phyloP scores from a whole-genome alignment of 2,113 vertebrate genomes.

The Tachysurus vachellii region DNA sequence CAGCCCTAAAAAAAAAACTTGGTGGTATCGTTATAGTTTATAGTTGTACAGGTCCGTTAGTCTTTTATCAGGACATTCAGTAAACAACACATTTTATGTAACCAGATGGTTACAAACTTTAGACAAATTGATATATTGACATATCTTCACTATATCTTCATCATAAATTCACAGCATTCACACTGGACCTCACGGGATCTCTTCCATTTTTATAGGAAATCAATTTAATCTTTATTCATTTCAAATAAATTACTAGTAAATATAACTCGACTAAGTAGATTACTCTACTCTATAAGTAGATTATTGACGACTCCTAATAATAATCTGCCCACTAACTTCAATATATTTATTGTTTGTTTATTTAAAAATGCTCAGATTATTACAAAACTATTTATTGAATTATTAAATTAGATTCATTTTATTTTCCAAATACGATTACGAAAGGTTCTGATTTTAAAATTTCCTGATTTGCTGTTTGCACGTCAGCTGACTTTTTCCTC shows the following conservation, averaged over 20 bases:
- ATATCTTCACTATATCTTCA: not conserved
- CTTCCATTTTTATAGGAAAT: too few relatives aligned
- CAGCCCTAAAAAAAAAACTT: not conserved
- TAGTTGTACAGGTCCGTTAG: too few relatives aligned
- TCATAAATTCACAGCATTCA: too few relatives aligned
- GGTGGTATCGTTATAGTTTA: not conserved
- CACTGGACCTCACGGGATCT: not conserved
- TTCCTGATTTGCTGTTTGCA: constrained; percentile 24
- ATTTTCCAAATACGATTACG: not conserved
- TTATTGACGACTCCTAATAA: not conserved
- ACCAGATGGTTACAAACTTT: not conserved
- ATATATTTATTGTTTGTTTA: not conserved
- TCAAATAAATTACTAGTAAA: not conserved
- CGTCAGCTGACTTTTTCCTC: not conserved
- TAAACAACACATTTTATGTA: not conserved
- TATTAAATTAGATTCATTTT: not conserved
- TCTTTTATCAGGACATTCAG: not conserved
- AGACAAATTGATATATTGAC: too few relatives aligned
- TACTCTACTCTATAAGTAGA: not conserved
- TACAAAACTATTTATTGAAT: not conserved
- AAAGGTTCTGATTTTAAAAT: not conserved
- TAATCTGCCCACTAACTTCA: not conserved
- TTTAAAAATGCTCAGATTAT: not conserved
- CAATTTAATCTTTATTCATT: not conserved
- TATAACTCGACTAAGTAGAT: not conserved